Evolutionary conservation across 2,888 invertebrate species (phyloP).

Genomic region (Chrysomela aeneicollis): DNA sequence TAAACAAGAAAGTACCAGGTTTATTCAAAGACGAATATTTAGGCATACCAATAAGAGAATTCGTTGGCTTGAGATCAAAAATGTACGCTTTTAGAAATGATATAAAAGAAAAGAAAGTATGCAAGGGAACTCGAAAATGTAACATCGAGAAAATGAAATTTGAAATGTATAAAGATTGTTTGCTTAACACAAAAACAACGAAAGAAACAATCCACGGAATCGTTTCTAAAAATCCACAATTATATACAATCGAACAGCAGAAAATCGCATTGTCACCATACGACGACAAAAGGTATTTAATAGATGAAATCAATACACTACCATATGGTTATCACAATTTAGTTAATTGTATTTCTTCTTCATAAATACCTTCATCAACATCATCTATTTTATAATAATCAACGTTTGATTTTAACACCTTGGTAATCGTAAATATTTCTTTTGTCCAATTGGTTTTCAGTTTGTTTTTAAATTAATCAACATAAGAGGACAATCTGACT

Average conservation of each 20-base stretch:
- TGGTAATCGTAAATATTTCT: no score
- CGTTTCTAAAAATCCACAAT: not conserved
- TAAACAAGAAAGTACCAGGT: not conserved
- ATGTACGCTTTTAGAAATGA: not conserved
- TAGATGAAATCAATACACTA: no score
- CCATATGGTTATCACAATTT: not conserved
- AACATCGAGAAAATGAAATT: not conserved
- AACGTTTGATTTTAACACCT: not conserved
- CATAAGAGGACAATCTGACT: no score
- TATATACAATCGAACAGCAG: no score
- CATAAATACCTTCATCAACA: not conserved
- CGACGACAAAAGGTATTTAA: no score
- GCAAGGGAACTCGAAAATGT: no score
- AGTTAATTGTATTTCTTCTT: not conserved
- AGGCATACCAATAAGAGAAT: not conserved
- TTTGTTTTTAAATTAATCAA: no score
- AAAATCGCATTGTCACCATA: no score
- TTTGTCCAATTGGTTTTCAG: no score
- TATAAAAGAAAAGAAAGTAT: no score
- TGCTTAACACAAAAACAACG: not conserved
- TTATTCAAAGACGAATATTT: not conserved
- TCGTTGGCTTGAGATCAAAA: not conserved
- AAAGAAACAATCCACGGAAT: not conserved
- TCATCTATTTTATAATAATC: not conserved
- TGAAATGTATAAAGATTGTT: not conserved